Conservation (phyloP, 1,140 invertebrate species). For the Micrasema longulum region DNA sequence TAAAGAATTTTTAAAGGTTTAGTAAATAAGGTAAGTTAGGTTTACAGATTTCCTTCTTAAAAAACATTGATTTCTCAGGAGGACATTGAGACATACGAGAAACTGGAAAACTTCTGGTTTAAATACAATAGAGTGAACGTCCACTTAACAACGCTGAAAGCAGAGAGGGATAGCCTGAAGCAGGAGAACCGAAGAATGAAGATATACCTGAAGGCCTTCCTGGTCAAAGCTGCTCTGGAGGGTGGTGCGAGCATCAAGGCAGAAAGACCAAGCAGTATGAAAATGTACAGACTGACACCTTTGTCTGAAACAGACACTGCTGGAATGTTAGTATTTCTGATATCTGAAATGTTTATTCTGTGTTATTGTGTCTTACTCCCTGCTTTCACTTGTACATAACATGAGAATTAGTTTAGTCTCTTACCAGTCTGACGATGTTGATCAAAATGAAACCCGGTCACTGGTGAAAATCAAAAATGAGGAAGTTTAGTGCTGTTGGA, state of each 20-base stretch:
- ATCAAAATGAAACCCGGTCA: too few relatives aligned
- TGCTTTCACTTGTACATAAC: too few relatives aligned
- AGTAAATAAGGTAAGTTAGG: too few relatives aligned
- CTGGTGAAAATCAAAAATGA: too few relatives aligned
- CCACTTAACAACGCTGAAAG: conserved; percentile 60
- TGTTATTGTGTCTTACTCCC: too few relatives aligned
- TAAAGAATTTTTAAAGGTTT: too few relatives aligned
- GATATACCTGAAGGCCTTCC: conserved; percentile 63
- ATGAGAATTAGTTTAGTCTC: too few relatives aligned
- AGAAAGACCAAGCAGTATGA: conserved; percentile 59
- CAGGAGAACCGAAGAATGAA: conserved; percentile 65
- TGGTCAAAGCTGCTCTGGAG: conserved; percentile 63
- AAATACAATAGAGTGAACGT: conserved; percentile 64
- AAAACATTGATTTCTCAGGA: conserved; percentile 57
- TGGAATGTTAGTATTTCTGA: conserved; percentile 11
- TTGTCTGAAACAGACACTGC: conserved; percentile 50
- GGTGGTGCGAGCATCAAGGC: conserved; percentile 55
- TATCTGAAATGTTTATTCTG: too few relatives aligned
- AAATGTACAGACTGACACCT: conserved; percentile 57
- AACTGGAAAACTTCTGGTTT: conserved; percentile 65
- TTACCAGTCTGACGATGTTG: too few relatives aligned
- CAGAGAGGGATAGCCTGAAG: conserved; percentile 61
- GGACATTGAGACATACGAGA: conserved; percentile 62
- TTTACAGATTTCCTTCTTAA: too few relatives aligned
- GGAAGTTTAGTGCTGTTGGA: too few relatives aligned